These are phyloP conservation scores for Stegana nigrithorax DNA, from an alignment of 2,888 invertebrate genomes.

Conservation along the genomic window DNA sequence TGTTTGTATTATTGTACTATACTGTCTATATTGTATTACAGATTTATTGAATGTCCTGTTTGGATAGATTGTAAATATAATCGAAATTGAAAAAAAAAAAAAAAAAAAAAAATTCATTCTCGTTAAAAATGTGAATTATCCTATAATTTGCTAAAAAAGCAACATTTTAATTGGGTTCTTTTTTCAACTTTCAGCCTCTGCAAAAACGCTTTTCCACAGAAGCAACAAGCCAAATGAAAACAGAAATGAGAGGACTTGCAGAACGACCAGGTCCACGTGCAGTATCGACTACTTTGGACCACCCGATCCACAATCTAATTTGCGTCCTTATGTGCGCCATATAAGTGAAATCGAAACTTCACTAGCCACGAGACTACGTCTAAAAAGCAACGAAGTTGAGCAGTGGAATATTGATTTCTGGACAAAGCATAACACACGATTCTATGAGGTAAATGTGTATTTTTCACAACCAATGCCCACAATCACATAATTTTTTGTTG, in stretches of 20 bases:
- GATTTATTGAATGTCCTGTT: too few species aligned
- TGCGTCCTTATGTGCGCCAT: constrained; percentile 78
- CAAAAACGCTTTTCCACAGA: too few species aligned
- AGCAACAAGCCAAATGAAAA: too few species aligned
- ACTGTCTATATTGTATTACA: too few species aligned
- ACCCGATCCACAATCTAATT: constrained; percentile 83
- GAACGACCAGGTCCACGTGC: constrained; percentile 56
- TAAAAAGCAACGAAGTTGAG: constrained; percentile 77
- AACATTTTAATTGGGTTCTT: too few species aligned
- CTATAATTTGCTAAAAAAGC: too few species aligned
- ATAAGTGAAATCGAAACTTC: constrained; percentile 75
- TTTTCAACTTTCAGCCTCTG: too few species aligned
- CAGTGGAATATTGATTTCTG: constrained; percentile 89
- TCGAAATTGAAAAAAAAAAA: too few species aligned
- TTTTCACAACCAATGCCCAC: background rate
- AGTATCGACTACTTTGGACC: constrained; percentile 71
- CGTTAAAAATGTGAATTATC: too few species aligned
- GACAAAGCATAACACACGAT: constrained; percentile 82
- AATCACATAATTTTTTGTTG: background rate
- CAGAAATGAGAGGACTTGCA: constrained; percentile 48
- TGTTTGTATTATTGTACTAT: too few species aligned
- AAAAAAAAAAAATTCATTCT: too few species aligned
- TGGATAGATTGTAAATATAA: too few species aligned
- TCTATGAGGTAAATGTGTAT: constrained; percentile 73
- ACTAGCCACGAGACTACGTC: constrained; percentile 75